These are phyloP conservation scores for Apodemia zela DNA, from an alignment of 2,888 invertebrate species.

Conservation along the genomic window DNA sequence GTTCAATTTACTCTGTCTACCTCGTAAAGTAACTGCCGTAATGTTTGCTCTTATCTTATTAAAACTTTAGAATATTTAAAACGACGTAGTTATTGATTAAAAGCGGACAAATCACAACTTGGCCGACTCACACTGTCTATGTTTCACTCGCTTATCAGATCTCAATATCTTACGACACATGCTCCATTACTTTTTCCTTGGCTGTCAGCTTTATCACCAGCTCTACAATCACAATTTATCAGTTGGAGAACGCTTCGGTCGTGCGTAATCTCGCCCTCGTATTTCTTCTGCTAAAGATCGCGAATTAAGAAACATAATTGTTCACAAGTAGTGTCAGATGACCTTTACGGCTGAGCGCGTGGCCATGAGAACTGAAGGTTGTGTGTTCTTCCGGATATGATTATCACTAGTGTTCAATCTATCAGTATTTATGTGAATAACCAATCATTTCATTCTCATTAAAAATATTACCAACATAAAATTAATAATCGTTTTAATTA, in stretches of 20 bases:
- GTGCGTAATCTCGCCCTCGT: constrained; percentile 15
- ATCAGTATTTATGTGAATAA: background rate
- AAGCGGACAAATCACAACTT: background rate
- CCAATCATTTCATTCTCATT: constrained; percentile 1
- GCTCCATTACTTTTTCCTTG: constrained; percentile 42
- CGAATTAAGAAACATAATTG: constrained; percentile 49
- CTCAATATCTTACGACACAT: constrained; percentile 39
- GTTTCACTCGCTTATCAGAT: constrained; percentile 30
- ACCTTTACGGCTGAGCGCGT: constrained; percentile 67
- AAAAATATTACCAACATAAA: background rate
- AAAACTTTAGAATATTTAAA: background rate
- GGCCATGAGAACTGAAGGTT: constrained; percentile 74
- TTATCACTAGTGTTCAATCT: constrained; percentile 15
- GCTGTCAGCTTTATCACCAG: constrained; percentile 40
- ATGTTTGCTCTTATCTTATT: background rate
- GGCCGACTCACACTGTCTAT: constrained; percentile 19
- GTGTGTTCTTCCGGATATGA: constrained; percentile 40
- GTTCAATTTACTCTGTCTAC: background rate
- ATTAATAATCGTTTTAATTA: constrained; percentile 33
- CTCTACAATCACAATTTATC: constrained; percentile 33
- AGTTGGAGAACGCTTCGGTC: constrained; percentile 4
- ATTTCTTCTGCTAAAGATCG: constrained; percentile 29
- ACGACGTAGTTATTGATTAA: background rate
- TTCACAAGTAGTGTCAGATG: constrained; percentile 49
- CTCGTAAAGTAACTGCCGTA: background rate